These are phyloP conservation scores for Diabrotica undecimpunctata DNA, from an alignment of 1,140 invertebrate genomes.

Conservation along the genomic window DNA sequence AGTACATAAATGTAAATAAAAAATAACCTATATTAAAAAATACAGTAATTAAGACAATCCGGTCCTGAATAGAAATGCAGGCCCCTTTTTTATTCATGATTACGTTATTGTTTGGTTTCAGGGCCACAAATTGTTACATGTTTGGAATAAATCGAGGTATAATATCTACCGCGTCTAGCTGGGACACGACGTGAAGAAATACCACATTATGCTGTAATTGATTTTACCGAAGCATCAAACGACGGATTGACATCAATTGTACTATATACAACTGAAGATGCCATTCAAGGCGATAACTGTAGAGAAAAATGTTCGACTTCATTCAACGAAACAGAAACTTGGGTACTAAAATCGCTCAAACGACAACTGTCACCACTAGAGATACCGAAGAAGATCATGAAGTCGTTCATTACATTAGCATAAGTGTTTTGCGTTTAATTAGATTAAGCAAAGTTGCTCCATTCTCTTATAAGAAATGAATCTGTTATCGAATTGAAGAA, in stretches of 20 bases:
- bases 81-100: slow-evolving; percentile 16
- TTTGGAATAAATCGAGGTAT: slow-evolving; percentile 1
- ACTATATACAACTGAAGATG: not conserved
- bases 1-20: no score
- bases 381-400: no score
- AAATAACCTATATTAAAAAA: no score
- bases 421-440: no score
- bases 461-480: no score
- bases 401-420: no score
- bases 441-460: no score
- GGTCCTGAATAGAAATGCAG: no score
- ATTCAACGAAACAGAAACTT: not conserved
- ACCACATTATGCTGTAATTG: slow-evolving; percentile 6
- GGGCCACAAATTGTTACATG: slow-evolving; percentile 11
- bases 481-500: no score
- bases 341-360: no score
- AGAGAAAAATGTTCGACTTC: not conserved
- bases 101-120: slow-evolving; percentile 19
- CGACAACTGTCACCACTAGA: no score
- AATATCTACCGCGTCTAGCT: not conserved
- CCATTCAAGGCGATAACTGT: not conserved
- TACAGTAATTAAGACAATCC: no score
- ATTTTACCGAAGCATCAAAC: not conserved
- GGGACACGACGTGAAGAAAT: slow-evolving; percentile 6
- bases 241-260: not conserved